Base-by-base conservation (phyloP, 2,113 vertebrate genomes). In the Echinops telfairi region DNA sequence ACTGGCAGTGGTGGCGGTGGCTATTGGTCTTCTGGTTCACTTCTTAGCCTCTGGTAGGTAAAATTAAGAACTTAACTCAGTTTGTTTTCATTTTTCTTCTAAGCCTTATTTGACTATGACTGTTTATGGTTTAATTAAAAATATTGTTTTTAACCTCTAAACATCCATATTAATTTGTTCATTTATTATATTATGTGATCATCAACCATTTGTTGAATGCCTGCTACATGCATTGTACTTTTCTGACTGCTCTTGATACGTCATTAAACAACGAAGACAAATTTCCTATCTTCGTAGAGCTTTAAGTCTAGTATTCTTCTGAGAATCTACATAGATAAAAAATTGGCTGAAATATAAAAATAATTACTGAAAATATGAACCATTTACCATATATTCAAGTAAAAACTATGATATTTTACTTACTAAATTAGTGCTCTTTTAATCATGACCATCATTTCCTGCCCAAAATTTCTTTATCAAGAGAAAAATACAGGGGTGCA, bases 11-110 rank as follows among this genome's bases (percentile, higher is more conserved):
- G 33, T 79, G 36, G 81, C 36, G 14, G 27, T 92, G 20, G 57
- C 73, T 38, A 82, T 62, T 0, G 92, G 92, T 71, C 83, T 96
- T 89, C 83, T 97, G 83, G 40, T 15, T 93, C 88, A 89, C 36
- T 68, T 95, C 77, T 57, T 91, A 53, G 23, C 64, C 25, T 66
- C 78, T 62, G 93, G 96, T 97, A 87, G 9, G 97, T 95, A 89
- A 90, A 86, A 90, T 38, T 68, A 62, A 5, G 20, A 16, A 88
- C 93, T 90, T 83, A 0, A 10, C 6, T 82, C 38, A 22, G 3
- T 60, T 86, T 81, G 29, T 84, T 84, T 78, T 89, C 12, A 82
- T 68, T 84, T 53, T 83, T 79, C 15, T 17, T 8, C 38, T 85
- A 77, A 73, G 6, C 1, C 83, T 83, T 17, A 53, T 73, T 89